These are phyloP conservation scores for Leptogaster cylindrica DNA, from an alignment of 2,888 invertebrate species.

Conservation along the genomic window DNA sequence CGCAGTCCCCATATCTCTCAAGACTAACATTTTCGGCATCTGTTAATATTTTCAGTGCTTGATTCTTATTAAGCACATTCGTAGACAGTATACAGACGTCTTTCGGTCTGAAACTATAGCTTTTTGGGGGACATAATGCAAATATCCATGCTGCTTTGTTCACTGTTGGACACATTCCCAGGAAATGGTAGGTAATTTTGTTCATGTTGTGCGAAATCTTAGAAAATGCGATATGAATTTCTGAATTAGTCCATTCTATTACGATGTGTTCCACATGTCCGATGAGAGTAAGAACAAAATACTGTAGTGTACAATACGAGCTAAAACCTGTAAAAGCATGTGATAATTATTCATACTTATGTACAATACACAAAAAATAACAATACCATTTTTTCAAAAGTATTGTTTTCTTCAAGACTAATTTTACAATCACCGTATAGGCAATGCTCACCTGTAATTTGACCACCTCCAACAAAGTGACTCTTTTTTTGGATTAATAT, in stretches of 20 bases:
- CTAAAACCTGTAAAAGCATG: slow-evolving; percentile 52
- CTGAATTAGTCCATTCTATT: not conserved
- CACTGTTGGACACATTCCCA: slow-evolving; percentile 52
- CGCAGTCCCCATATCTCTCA: slow-evolving; percentile 51
- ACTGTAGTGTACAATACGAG: too few species aligned
- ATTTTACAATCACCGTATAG: not conserved
- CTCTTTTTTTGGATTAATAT: slow-evolving; percentile 1
- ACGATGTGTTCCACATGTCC: slow-evolving; percentile 47
- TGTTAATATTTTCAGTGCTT: slow-evolving; percentile 49
- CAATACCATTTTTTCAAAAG: too few species aligned
- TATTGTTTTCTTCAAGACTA: too few species aligned
- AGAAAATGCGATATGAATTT: not conserved
- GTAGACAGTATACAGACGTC: slow-evolving; percentile 45
- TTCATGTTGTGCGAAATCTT: not conserved
- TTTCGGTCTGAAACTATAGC: slow-evolving; percentile 44
- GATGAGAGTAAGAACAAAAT: slow-evolving; percentile 51
- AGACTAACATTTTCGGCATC: slow-evolving; percentile 42
- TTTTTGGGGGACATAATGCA: slow-evolving; percentile 52
- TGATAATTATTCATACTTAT: too few species aligned
- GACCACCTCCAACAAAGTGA: slow-evolving; percentile 22
- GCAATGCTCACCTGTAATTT: slow-evolving; percentile 37
- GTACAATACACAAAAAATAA: too few species aligned
- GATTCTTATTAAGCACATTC: slow-evolving; percentile 48
- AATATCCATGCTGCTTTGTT: slow-evolving; percentile 53
- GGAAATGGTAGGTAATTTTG: slow-evolving; percentile 50